phyloP scores from a whole-genome alignment of 2,888 invertebrate genomes.

The Euproctis similis region DNA sequence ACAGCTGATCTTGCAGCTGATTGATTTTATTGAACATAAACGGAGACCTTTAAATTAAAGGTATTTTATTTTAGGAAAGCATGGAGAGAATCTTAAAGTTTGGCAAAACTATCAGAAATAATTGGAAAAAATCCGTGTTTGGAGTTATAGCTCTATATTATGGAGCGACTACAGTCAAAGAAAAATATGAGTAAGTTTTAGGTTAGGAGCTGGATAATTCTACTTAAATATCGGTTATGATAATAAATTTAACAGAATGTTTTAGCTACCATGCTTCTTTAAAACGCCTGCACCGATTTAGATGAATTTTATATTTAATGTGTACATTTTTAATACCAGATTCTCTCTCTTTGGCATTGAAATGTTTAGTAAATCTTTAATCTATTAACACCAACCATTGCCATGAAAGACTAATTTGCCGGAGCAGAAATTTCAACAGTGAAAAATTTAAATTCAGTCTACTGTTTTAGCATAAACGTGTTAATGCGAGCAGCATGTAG shows the following conservation, averaged over 20 bases:
- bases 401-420: too few relatives aligned
- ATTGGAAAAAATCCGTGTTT: slow-evolving; percentile 93
- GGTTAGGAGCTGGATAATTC: too few relatives aligned
- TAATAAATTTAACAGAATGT: too few relatives aligned
- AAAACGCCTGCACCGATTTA: too few relatives aligned
- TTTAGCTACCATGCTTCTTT: too few relatives aligned
- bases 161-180: slow-evolving; percentile 80
- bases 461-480: slow-evolving; percentile 80
- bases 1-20: slow-evolving; percentile 27
- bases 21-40: slow-evolving; percentile 14
- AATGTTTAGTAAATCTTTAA: too few relatives aligned
- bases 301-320: too few relatives aligned
- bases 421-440: too few relatives aligned
- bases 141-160: slow-evolving; percentile 80
- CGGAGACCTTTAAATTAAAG: background rate
- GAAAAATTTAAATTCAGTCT: background rate
- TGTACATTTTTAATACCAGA: too few relatives aligned
- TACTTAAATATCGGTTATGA: too few relatives aligned
- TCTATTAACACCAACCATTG: too few relatives aligned
- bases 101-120: slow-evolving; percentile 81
- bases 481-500: slow-evolving; percentile 88
- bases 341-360: too few relatives aligned
- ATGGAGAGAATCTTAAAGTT: slow-evolving; percentile 74
- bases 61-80: slow-evolving; percentile 1
- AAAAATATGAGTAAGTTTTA: slow-evolving; percentile 83